phyloP scores from a whole-genome alignment of 64 coral and sea anemone species.

The Pocillopora damicornis region DNA sequence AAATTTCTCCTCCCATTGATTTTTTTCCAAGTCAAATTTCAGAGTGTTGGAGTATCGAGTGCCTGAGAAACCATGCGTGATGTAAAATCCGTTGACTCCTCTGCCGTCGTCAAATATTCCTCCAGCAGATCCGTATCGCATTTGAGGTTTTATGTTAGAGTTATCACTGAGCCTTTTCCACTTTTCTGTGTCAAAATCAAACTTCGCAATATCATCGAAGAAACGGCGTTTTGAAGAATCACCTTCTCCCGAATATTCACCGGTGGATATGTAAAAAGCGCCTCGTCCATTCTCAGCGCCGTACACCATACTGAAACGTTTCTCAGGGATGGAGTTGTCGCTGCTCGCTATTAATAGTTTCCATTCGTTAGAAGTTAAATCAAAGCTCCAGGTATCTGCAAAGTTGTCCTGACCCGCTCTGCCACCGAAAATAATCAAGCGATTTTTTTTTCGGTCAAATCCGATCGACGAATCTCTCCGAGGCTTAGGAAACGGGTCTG shows the following conservation, averaged over 20 bases:
- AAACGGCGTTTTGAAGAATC: constrained; percentile 25
- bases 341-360: not conserved
- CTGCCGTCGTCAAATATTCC: constrained; percentile 51
- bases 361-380: constrained; percentile 47
- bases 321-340: constrained; percentile 41
- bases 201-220: constrained; percentile 57
- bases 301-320: constrained; percentile 84
- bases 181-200: constrained; percentile 19
- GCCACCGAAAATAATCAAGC: constrained; percentile 71
- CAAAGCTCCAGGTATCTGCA: constrained; percentile 73
- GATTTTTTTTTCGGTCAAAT: constrained; percentile 3
- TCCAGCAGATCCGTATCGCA: constrained; percentile 68
- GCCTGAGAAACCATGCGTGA: constrained; percentile 71
- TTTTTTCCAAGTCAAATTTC: constrained; percentile 63
- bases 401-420: not conserved
- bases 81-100: constrained; percentile 44
- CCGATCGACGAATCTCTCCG: constrained; percentile 60
- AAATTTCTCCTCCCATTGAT: constrained; percentile 78
- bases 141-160: constrained; percentile 40
- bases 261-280: constrained; percentile 65
- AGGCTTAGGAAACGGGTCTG: constrained; percentile 1
- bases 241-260: constrained; percentile 26
- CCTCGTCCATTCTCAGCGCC: constrained; percentile 8
- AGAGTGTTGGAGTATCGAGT: constrained; percentile 86
- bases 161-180: constrained; percentile 64